A percentile compares a stretch with the other conserved stretches of the same genome.
Evolutionary conservation across 1,140 invertebrate genomes (phyloP).

Genomic region (Nasonia giraulti): DNA sequence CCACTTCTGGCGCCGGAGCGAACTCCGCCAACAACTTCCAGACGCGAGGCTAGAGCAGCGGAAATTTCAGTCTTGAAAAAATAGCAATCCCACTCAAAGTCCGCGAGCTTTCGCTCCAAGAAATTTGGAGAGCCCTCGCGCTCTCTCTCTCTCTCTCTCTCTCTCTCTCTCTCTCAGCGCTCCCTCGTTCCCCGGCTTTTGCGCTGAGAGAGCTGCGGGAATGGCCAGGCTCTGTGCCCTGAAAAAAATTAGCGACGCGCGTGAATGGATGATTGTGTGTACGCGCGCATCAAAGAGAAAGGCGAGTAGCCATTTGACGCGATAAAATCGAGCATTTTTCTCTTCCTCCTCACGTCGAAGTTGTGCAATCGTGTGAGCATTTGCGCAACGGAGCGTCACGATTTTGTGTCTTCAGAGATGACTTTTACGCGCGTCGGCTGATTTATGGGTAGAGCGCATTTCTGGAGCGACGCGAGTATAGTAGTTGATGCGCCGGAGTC

Average conservation of each 20-base stretch:
- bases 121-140: not conserved
- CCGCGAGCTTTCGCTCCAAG: conserved; percentile 8
- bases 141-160: no score
- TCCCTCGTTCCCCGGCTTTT: not conserved
- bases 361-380: not conserved
- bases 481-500: conserved; percentile 11
- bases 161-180: no score
- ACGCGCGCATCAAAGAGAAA: not conserved
- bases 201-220: conserved; percentile 14
- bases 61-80: not conserved
- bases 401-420: conserved; percentile 2
- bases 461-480: conserved; percentile 32
- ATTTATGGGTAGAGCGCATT: conserved; percentile 26
- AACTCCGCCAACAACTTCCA: no score
- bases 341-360: not conserved
- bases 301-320: not conserved
- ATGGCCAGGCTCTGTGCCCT: not conserved
- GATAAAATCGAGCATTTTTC: conserved; percentile 28
- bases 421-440: not conserved
- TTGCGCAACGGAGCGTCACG: not conserved
- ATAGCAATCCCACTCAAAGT: not conserved
- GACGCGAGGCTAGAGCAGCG: no score
- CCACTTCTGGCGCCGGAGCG: not conserved
- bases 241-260: not conserved
- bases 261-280: not conserved